Evolutionary conservation across 1,140 invertebrate species (phyloP).

Genomic region (Euura lappo): DNA sequence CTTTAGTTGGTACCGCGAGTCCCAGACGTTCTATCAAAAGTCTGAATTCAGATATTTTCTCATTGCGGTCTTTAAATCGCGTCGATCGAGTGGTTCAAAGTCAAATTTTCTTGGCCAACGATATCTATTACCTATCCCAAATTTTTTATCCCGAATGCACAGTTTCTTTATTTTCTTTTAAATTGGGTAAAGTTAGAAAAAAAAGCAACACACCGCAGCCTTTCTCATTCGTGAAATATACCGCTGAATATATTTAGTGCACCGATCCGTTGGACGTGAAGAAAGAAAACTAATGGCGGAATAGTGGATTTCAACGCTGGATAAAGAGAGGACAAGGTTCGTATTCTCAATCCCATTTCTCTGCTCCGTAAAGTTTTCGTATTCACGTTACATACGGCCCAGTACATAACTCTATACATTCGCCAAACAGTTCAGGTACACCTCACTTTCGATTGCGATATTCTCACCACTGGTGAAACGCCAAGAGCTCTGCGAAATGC

Average conservation of each 20-base stretch:
- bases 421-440: background rate
- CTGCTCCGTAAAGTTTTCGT: background rate
- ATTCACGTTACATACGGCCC: background rate
- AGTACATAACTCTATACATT: background rate
- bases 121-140: no score
- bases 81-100: background rate
- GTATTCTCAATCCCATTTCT: background rate
- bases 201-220: background rate
- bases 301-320: constrained; percentile 6
- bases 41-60: background rate
- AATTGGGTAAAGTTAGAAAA: no score
- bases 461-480: background rate
- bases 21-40: background rate
- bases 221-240: background rate
- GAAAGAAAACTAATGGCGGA: constrained; percentile 2
- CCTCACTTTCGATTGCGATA: background rate
- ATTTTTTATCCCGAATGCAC: background rate
- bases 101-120: background rate
- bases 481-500: background rate
- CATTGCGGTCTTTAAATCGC: background rate
- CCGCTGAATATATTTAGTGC: background rate
- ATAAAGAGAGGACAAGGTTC: background rate
- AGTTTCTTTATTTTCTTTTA: background rate
- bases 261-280: background rate
- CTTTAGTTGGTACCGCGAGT: background rate